Evolutionary conservation across 2,113 vertebrate species (phyloP).

Genomic region (Ellobius talpinus): DNA sequence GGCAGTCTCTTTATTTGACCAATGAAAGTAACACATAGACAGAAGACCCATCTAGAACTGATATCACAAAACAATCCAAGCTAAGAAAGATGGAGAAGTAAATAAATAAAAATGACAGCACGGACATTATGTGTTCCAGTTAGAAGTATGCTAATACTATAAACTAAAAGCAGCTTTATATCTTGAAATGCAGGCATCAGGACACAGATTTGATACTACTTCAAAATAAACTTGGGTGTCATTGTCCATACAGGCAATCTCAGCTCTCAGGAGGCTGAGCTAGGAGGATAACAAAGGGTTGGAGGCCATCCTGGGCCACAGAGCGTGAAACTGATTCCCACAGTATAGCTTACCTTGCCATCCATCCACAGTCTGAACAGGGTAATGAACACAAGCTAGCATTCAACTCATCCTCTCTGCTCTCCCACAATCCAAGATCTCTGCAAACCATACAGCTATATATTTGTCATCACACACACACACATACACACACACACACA

Average conservation of each 20-base stretch:
- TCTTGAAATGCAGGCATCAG: neutral
- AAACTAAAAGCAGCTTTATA: neutral
- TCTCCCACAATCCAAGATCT: neutral
- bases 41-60: neutral
- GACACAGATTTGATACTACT: neutral
- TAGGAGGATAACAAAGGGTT: neutral
- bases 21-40: too few relatives aligned
- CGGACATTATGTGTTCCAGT: neutral
- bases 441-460: too few relatives aligned
- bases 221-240: neutral
- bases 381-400: neutral
- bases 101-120: neutral
- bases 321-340: neutral
- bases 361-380: neutral
- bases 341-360: neutral
- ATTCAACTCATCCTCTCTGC: neutral
- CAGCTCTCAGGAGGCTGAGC: neutral
- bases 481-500: too few relatives aligned
- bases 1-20: too few relatives aligned
- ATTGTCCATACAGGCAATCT: neutral
- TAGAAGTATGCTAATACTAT: neutral
- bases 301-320: neutral
- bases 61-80: neutral
- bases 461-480: neutral
- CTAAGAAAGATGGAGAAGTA: neutral